These are phyloP conservation scores for Agriotes lineatus DNA, from an alignment of 2,888 invertebrate species.

Conservation along the genomic window DNA sequence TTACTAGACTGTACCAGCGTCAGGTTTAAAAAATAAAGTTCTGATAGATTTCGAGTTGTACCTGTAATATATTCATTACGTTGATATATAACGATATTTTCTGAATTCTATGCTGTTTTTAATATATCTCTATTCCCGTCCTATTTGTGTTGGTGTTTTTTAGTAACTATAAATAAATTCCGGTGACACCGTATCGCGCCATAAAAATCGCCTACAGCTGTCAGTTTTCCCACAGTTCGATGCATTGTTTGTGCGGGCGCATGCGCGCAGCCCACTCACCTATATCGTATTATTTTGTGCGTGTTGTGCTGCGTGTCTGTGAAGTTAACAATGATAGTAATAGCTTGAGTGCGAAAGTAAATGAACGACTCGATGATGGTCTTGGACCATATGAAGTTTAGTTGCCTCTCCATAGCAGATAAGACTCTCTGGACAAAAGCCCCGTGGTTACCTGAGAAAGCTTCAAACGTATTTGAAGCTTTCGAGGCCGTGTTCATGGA, in stretches of 20 bases:
- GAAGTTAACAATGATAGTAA: slow-evolving; percentile 33
- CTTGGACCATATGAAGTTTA: slow-evolving; percentile 66
- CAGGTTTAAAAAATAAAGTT: too few species aligned
- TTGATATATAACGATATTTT: too few species aligned
- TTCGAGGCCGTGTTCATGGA: slow-evolving; percentile 87
- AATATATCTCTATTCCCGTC: too few species aligned
- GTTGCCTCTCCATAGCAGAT: slow-evolving; percentile 64
- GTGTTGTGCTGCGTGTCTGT: slow-evolving; percentile 34
- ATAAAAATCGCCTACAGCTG: too few species aligned
- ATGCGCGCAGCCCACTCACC: not conserved
- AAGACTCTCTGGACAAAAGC: slow-evolving; percentile 69
- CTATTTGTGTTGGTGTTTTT: too few species aligned
- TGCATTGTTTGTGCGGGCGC: not conserved
- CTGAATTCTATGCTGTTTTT: too few species aligned
- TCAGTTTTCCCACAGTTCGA: too few species aligned
- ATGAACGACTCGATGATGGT: slow-evolving; percentile 66
- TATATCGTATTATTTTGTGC: not conserved
- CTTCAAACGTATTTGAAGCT: slow-evolving; percentile 96
- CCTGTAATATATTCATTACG: too few species aligned
- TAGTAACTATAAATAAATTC: too few species aligned
- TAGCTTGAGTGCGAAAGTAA: slow-evolving; percentile 39
- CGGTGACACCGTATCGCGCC: too few species aligned
- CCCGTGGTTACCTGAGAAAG: slow-evolving; percentile 86
- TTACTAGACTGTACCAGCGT: too few species aligned
- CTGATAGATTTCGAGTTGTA: too few species aligned